Percentiles rank a stretch among this genome's conserved stretches.
Conservation (phyloP, 2,888 invertebrate species). For the Sarcophaga caerulescens region DNA sequence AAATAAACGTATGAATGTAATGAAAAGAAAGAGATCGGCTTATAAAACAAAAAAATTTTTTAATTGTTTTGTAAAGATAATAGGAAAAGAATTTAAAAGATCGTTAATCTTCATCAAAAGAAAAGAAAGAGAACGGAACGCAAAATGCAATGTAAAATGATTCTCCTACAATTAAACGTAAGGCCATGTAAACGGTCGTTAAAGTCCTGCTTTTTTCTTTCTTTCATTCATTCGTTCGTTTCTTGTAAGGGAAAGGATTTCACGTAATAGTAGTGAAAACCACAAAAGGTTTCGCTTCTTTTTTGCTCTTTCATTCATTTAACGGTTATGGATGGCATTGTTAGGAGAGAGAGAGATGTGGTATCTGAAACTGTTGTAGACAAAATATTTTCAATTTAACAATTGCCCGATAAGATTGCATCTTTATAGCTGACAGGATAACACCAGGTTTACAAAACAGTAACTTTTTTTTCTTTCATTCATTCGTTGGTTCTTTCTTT, state of each 20-base stretch:
- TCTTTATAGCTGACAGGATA: conserved; percentile 35
- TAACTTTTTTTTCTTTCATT: background rate
- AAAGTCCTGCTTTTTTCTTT: conserved; percentile 53
- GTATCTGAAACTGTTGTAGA: conserved; percentile 10
- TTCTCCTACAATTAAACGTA: conserved; percentile 50
- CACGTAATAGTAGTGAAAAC: conserved; percentile 56
- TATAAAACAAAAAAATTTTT: conserved; percentile 56
- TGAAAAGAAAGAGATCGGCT: background rate
- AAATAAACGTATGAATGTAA: too few species aligned
- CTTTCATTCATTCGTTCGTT: background rate
- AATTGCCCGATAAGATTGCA: conserved; percentile 58
- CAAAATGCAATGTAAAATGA: conserved; percentile 54
- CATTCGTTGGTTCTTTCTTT: too few species aligned
- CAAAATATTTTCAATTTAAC: conserved; percentile 64
- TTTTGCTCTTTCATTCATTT: conserved; percentile 8
- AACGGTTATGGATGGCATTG: background rate
- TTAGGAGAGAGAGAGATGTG: background rate
- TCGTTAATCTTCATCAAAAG: conserved; percentile 55
- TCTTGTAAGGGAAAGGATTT: conserved; percentile 36
- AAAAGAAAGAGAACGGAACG: conserved; percentile 14
- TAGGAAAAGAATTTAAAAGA: conserved; percentile 47
- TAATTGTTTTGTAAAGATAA: conserved; percentile 53
- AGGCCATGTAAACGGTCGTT: conserved; percentile 25
- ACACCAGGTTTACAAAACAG: background rate
- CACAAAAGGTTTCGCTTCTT: conserved; percentile 52